Conservation (phyloP, 2,797 vertebrate genomes). For the Malurus leucopterus region DNA sequence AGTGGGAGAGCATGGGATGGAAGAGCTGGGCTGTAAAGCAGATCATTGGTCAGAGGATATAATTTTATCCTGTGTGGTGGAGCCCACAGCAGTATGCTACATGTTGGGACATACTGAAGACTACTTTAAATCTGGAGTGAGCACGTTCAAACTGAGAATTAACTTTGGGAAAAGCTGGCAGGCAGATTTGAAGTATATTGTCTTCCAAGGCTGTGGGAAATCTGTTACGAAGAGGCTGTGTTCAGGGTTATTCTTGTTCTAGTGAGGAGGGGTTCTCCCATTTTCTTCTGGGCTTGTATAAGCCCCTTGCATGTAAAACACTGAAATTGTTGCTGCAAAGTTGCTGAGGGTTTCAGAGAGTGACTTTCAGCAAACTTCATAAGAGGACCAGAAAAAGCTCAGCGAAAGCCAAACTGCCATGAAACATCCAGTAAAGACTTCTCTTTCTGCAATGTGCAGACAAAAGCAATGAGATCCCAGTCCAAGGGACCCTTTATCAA, state of each 20-base stretch:
- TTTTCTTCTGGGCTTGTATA: background rate
- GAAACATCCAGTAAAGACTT: conserved; percentile 25
- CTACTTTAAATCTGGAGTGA: background rate
- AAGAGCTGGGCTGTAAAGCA: background rate
- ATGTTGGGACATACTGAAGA: background rate
- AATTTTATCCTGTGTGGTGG: background rate
- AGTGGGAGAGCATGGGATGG: fast-evolving
- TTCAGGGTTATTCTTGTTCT: background rate
- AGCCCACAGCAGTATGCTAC: fast-evolving
- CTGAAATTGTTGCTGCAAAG: background rate
- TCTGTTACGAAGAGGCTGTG: background rate
- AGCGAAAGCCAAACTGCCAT: background rate
- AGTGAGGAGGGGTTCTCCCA: background rate
- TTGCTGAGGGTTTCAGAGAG: background rate
- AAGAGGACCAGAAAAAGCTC: background rate
- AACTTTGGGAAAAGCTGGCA: background rate
- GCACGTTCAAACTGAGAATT: background rate
- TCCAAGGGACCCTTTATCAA: background rate
- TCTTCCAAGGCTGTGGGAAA: background rate
- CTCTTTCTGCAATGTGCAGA: background rate
- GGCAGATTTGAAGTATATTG: background rate
- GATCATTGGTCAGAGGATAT: background rate
- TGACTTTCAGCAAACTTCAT: background rate
- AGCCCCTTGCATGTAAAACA: background rate
- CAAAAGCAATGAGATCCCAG: background rate